Evolutionary conservation across 2,113 vertebrate genomes (phyloP).

Genomic region (Ctenomys sociabilis): DNA sequence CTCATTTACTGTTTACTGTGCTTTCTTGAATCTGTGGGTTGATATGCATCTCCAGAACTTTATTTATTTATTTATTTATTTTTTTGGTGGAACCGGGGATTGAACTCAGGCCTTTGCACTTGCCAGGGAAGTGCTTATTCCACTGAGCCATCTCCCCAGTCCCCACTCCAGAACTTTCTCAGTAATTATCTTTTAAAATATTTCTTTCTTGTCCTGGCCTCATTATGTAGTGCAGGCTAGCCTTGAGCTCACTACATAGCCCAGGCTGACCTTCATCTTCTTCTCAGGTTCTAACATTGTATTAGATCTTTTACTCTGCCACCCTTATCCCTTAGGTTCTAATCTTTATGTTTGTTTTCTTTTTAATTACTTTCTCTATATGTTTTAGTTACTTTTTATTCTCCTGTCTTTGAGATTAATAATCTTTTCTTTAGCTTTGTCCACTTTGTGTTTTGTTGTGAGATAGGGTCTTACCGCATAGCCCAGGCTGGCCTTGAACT

Average conservation of each 20-base stretch:
- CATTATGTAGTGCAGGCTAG: too few relatives aligned
- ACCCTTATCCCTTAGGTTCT: neutral
- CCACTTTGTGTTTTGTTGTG: neutral
- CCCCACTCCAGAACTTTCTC: neutral
- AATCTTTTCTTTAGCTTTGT: neutral
- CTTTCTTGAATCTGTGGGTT: slow-evolving; percentile 24
- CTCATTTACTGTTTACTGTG: neutral
- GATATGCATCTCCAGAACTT: slow-evolving; percentile 4
- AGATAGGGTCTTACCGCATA: neutral
- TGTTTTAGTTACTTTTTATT: slow-evolving; percentile 22
- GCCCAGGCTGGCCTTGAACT: neutral
- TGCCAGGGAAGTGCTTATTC: too few relatives aligned
- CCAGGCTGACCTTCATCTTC: neutral
- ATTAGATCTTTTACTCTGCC: neutral
- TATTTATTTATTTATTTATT: too few relatives aligned
- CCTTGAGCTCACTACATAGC: too few relatives aligned
- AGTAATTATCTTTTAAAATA: slow-evolving; percentile 11
- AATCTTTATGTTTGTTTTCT: neutral
- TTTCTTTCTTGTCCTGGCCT: neutral
- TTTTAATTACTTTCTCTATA: neutral
- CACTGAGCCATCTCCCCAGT: too few relatives aligned
- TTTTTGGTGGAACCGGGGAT: too few relatives aligned
- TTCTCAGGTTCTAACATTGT: neutral
- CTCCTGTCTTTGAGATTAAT: neutral
- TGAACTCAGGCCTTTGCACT: too few relatives aligned